Base-by-base conservation (phyloP, 1,140 invertebrate species). In the Scylla paramamosain region DNA sequence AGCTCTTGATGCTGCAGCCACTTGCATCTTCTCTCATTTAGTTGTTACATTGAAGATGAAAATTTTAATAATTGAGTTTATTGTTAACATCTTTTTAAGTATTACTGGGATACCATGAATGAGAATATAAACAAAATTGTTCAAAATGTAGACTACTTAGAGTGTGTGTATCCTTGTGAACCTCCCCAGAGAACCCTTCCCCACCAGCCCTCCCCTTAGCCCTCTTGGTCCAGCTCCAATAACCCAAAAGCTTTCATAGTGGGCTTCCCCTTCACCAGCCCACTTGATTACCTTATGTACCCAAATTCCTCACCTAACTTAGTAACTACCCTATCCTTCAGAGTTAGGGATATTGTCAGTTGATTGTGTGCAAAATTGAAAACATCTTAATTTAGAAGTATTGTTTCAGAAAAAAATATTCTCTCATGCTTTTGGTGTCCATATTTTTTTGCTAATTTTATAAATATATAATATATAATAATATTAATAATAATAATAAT, bases 401-500 rank as follows among this genome's bases (percentile, higher is more conserved):
- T 95, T 95, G 92, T 93, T 95, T 93, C 92, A 95, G 86, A 93
- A 95, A 95, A 93, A 90, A 94, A 82, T 95, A 91, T 91, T 95
- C 93, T 95, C 95, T 95, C 90, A 95, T 95, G 95, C 95, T 95
- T 95, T 95, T 95, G 95, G 91, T 95, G 95, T 95, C 95, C 92
- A 95, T 95, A 95, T 94, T 95, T 95, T 95, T 95, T 95, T 95
- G 93, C 89, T 94, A 94, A 94, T 94, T 94, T 95, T 96, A 96
- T 96, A 96, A 94, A 96, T 96, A 96, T 96, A 96, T 96, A 96
- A 92, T 92, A 94, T 92, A 94, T 92, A 92, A 96, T 96, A 96
- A 77, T 77, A 77, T 77, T 90, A 52, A 94, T 94, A 93, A 96
- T 96, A 95, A 90, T 88, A 83, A 59, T 87, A 94, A 46, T 90